Conservation (phyloP, 2,888 invertebrate species). For the Hirudinaria manillensis region DNA sequence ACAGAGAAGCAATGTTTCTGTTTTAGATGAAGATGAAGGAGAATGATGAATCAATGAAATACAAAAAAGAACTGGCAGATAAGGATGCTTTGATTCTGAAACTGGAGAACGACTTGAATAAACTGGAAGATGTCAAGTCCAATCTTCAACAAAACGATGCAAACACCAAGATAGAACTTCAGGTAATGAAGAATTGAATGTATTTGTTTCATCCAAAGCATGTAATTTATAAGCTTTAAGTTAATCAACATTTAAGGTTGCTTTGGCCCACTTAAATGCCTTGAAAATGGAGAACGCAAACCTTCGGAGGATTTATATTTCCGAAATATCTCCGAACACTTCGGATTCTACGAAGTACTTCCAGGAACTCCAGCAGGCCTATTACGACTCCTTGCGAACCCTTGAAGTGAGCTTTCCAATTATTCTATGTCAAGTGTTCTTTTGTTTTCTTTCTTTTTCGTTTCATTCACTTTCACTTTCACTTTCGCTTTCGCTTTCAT, state of each 20-base stretch:
- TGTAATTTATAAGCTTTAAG: background rate
- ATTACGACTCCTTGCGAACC: constrained; percentile 41
- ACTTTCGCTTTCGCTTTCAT: too few species aligned
- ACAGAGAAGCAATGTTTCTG: too few species aligned
- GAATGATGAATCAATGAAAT: background rate
- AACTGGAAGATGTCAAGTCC: constrained; percentile 2
- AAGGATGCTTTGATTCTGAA: constrained; percentile 17
- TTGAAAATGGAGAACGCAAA: constrained; percentile 46
- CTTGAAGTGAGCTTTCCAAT: constrained; percentile 42
- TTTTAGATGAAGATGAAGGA: too few species aligned
- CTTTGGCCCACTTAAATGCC: constrained; percentile 46
- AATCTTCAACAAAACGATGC: background rate
- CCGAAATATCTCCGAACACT: background rate
- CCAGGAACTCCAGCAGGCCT: constrained; percentile 43
- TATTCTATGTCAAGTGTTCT: too few species aligned
- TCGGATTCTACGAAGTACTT: constrained; percentile 36
- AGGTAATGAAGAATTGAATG: constrained; percentile 28
- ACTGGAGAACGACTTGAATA: background rate
- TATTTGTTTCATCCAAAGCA: background rate
- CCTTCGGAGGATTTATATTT: constrained; percentile 38
- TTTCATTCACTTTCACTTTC: too few species aligned
- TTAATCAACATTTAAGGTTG: constrained; percentile 41
- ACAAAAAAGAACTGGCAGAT: constrained; percentile 1
- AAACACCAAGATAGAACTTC: constrained; percentile 9
- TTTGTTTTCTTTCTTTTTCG: too few species aligned